phyloP scores from a whole-genome alignment of 2,888 invertebrate genomes.

The Eupsilia transversa region DNA sequence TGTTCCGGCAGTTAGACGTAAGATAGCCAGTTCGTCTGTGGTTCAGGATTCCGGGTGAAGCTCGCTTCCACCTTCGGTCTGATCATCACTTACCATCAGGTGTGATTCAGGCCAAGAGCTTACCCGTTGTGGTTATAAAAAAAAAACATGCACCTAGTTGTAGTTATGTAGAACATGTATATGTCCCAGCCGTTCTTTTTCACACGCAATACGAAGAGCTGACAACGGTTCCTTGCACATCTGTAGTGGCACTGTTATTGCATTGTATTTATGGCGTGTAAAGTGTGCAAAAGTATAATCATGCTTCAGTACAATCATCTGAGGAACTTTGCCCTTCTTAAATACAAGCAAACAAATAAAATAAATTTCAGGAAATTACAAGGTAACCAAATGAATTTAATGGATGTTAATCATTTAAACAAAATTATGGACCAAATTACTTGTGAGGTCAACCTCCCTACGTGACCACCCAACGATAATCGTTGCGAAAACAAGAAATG shows the following conservation, averaged over 20 bases:
- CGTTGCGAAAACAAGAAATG: constrained; percentile 36
- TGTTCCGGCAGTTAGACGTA: too few species aligned
- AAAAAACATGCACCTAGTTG: constrained; percentile 1
- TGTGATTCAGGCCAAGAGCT: too few species aligned
- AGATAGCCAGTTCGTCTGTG: too few species aligned
- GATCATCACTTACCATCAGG: too few species aligned
- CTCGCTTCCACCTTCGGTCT: too few species aligned
- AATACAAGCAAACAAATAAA: neutral
- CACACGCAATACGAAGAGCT: constrained; percentile 41
- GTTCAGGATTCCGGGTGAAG: too few species aligned
- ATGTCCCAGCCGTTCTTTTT: constrained; percentile 41
- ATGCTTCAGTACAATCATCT: neutral
- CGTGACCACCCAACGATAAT: constrained; percentile 48
- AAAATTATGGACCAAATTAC: constrained; percentile 27
- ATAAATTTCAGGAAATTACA: neutral
- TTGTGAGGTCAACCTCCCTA: constrained; percentile 16
- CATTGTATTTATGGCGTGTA: constrained; percentile 21
- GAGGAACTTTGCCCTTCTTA: neutral
- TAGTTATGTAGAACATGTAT: constrained; percentile 7
- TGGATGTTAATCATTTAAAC: constrained; percentile 3
- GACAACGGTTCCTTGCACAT: constrained; percentile 38
- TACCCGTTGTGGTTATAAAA: too few species aligned
- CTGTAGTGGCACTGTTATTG: constrained; percentile 34
- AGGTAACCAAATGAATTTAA: constrained; percentile 2
- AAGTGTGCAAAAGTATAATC: neutral